Evolutionary conservation across 2,888 invertebrate species (phyloP).

Genomic region (Bursaphelenchus okinawaensis): DNA sequence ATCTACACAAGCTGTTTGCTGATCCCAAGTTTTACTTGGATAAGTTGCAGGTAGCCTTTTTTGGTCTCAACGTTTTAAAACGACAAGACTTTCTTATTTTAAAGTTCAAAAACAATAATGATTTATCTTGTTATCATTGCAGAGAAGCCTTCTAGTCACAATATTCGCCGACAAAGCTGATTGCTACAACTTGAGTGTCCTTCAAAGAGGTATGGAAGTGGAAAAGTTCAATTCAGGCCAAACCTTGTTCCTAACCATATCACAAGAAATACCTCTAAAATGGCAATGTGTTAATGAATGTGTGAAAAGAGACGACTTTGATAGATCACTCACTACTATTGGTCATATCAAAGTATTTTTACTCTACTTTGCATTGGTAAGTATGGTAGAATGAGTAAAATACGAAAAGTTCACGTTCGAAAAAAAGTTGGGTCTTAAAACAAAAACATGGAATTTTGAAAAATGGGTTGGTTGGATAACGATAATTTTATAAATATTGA

Average conservation of each 20-base stretch:
- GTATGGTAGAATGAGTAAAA: too few relatives aligned
- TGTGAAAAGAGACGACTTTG: slow-evolving; percentile 12
- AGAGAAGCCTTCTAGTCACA: slow-evolving; percentile 26
- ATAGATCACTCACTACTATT: slow-evolving; percentile 21
- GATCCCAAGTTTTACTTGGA: slow-evolving; percentile 12
- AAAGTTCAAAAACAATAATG: background rate
- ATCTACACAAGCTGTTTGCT: slow-evolving; percentile 8
- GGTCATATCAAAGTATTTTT: slow-evolving; percentile 30
- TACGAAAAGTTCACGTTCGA: too few relatives aligned
- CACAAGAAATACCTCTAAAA: slow-evolving; percentile 23
- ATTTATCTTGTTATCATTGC: background rate
- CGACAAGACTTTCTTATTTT: too few relatives aligned
- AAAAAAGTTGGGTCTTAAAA: too few relatives aligned
- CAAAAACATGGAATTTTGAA: too few relatives aligned
- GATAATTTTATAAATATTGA: too few relatives aligned
- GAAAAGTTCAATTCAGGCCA: slow-evolving; percentile 17
- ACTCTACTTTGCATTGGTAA: slow-evolving; percentile 32
- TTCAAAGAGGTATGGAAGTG: slow-evolving; percentile 29
- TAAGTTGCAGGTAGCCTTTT: slow-evolving; percentile 20
- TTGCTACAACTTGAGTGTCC: slow-evolving; percentile 25
- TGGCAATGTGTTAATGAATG: slow-evolving; percentile 21
- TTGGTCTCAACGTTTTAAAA: too few relatives aligned
- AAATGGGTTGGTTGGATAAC: too few relatives aligned
- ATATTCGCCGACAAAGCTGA: slow-evolving; percentile 26
- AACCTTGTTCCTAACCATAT: slow-evolving; percentile 26